Percentiles rank a stretch among this genome's conserved stretches.
phyloP scores from a whole-genome alignment of 2,113 vertebrate species.

The Nothocercus nigrocapillus region DNA sequence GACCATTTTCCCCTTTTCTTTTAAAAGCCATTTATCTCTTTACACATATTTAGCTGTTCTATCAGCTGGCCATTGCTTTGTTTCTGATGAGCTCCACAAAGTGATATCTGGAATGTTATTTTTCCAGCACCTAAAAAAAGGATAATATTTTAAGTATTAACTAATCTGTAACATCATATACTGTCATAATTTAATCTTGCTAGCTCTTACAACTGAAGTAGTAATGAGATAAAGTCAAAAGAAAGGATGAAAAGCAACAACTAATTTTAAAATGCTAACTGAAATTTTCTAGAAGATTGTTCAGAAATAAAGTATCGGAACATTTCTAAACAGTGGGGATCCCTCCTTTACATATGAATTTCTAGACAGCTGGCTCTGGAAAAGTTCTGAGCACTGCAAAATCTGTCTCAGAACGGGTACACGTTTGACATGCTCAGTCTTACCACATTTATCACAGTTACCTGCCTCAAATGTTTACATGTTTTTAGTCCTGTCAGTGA shows the following conservation, averaged over 20 bases:
- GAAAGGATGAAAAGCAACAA: not conserved
- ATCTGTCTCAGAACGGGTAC: not conserved
- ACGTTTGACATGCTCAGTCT: not conserved
- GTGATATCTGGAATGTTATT: not conserved
- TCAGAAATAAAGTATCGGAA: not conserved
- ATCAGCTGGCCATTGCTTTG: not conserved
- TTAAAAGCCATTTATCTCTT: not conserved
- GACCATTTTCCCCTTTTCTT: not conserved
- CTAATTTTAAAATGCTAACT: not conserved
- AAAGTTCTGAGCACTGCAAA: not conserved
- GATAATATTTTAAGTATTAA: not conserved
- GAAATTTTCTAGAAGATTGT: not conserved
- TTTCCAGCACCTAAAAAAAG: not conserved
- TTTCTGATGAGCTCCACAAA: not conserved
- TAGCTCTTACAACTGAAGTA: not conserved
- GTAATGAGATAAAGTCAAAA: not conserved
- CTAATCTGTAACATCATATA: not conserved
- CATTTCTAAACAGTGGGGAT: not conserved
- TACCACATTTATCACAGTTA: not conserved
- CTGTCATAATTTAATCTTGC: not conserved
- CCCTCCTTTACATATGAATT: not conserved
- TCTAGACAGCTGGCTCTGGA: not conserved
- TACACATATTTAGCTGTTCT: not conserved
- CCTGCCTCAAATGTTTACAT: not conserved
- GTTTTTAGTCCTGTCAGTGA: not conserved